These are phyloP conservation scores for Equus quagga DNA, from an alignment of 2,113 vertebrate species.

Conservation along the genomic window DNA sequence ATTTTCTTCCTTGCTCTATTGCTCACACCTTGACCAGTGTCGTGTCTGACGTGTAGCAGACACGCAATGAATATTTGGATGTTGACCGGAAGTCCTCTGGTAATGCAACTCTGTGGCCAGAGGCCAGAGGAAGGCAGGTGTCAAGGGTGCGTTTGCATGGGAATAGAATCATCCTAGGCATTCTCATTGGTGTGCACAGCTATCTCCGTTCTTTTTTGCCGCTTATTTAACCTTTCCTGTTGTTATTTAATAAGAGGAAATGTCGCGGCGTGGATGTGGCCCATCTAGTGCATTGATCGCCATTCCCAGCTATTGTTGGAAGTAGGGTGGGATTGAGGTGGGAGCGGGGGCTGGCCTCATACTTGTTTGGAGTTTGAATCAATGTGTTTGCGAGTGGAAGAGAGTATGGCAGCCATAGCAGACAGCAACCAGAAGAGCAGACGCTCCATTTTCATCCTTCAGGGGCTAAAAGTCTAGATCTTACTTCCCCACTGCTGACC, in stretches of 20 bases:
- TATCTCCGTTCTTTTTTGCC: not conserved
- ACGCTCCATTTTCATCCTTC: not conserved
- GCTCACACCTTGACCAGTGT: not conserved
- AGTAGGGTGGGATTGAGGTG: not conserved
- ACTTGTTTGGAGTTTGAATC: not conserved
- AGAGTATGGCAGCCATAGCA: not conserved
- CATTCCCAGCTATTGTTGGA: not conserved
- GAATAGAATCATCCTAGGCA: not conserved
- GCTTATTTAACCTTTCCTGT: not conserved
- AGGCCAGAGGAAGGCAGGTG: not conserved
- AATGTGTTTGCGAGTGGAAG: not conserved
- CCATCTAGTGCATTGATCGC: not conserved
- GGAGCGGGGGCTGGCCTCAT: not conserved
- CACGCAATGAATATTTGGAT: not conserved
- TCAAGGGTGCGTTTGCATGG: not conserved
- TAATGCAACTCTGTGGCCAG: not conserved
- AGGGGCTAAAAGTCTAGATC: not conserved
- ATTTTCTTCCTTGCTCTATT: not conserved
- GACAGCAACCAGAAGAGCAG: not conserved
- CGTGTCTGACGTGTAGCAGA: not conserved
- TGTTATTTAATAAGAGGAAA: not conserved
- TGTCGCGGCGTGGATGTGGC: not conserved
- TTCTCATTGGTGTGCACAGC: not conserved
- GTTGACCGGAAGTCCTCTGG: not conserved
- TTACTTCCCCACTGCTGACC: not conserved